Base-by-base conservation (phyloP, 2,888 invertebrate genomes). In the Ptychoptera contaminata region DNA sequence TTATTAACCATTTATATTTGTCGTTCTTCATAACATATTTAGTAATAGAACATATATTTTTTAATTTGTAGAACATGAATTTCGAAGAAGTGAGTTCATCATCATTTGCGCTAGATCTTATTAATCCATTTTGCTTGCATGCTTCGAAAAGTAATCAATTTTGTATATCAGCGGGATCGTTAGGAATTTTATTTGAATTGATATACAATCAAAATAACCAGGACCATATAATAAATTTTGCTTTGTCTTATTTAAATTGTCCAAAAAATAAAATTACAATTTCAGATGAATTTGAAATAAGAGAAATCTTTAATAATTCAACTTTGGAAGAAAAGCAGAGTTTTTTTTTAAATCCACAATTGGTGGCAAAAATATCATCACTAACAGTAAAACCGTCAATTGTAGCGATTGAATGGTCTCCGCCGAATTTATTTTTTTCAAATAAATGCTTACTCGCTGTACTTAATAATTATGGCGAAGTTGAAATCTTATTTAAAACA, bases 291-390 rank as follows among this genome's bases (percentile, higher is more conserved):
- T 23, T 23, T 23, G 7, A 23, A 3, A 5, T 23, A 7, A 23
- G 7, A 23, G 7, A 7, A 3, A 23, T 23, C 3, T 23, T 23
- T 23, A 23, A 23, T 7, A 23, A 3, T 23, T 23, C 23, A 23
- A 23, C 23, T 5, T 7, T 23, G 7, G 45, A 56, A 12, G 54
- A 61, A 37, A 48, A 52, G 2, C 63, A 63, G 31, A 53, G 55
- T 11, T 36, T 63, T 16, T 47, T 54, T 2, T 36, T 63, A 34
- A 60, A 63, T 32, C 51, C 58, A 1, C 47, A 52, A 0, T 63
- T 58, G 46, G 53, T 58, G 1, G 49, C 55, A 1, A 47, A 55
- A 3, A 55, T 52, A 44, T 49, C 58, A 0, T 43, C 49, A 2
- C 54, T 55, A 7, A 51, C 56, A 8, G 46, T 54, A 1, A 47